These are phyloP conservation scores for Sphaeramia orbicularis DNA, from an alignment of 2,797 vertebrate species.

Conservation along the genomic window DNA sequence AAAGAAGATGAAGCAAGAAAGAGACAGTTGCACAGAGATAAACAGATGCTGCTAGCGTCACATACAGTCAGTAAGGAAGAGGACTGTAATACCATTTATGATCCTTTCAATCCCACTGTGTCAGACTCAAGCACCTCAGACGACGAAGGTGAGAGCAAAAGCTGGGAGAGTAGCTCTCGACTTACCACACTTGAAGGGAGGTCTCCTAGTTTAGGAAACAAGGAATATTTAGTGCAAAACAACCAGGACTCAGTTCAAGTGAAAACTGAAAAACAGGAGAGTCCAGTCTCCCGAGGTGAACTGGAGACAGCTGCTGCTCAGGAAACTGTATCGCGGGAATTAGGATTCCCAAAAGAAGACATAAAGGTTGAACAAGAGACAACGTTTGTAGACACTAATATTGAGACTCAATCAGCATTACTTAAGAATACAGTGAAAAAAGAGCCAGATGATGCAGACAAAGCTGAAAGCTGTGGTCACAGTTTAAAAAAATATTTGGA, in stretches of 20 bases:
- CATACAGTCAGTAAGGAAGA: constrained; percentile 78
- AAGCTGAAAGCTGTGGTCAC: constrained; percentile 8
- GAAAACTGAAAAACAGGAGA: constrained; percentile 61
- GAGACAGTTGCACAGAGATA: constrained; percentile 72
- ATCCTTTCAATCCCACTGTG: constrained; percentile 95
- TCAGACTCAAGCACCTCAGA: constrained; percentile 91
- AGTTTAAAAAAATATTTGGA: constrained; percentile 14
- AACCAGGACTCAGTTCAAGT: constrained; percentile 36
- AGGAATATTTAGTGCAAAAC: constrained; percentile 16
- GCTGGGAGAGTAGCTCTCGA: constrained; percentile 20
- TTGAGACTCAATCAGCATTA: constrained; percentile 36
- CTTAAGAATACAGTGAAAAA: constrained; percentile 56
- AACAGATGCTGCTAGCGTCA: constrained; percentile 74
- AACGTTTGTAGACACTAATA: constrained; percentile 25
- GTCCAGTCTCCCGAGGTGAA: constrained; percentile 43
- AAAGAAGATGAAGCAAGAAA: constrained; percentile 83
- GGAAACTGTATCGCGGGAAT: constrained; percentile 20
- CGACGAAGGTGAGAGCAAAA: constrained; percentile 64
- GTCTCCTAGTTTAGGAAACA: constrained; percentile 17
- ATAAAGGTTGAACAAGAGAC: constrained; percentile 65
- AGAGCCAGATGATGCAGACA: constrained; percentile 55
- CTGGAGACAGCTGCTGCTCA: constrained; percentile 26
- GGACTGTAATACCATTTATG: constrained; percentile 90
- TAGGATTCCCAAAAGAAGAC: constrained; percentile 8
- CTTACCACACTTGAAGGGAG: constrained; percentile 7